Conservation (phyloP, 2,888 invertebrate genomes). For the Tipula unca region DNA sequence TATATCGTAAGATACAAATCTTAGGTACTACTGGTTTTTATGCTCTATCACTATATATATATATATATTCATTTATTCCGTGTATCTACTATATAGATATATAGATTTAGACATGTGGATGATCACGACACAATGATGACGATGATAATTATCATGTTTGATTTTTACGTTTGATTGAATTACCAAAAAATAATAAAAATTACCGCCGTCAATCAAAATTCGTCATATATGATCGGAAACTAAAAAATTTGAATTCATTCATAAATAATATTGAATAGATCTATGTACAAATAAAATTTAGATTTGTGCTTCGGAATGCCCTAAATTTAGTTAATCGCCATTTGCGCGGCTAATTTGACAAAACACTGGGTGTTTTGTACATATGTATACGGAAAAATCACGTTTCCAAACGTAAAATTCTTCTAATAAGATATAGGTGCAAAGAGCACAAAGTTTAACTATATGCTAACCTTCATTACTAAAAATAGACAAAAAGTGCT, state of each 20-base stretch:
- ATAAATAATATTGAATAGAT: neutral
- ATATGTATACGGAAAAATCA: too few species aligned
- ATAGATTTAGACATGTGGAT: neutral
- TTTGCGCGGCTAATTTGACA: too few species aligned
- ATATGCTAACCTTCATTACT: too few species aligned
- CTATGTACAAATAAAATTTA: too few species aligned
- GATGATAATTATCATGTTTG: neutral
- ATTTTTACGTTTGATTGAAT: neutral
- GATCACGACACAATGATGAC: neutral
- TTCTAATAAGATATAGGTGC: too few species aligned
- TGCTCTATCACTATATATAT: neutral
- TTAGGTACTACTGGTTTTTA: slow-evolving; percentile 2
- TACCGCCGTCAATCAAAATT: neutral
- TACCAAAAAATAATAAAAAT: neutral
- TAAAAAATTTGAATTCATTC: neutral
- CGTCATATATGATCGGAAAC: neutral
- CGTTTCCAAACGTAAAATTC: too few species aligned
- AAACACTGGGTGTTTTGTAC: too few species aligned
- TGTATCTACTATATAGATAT: neutral
- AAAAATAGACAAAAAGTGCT: too few species aligned
- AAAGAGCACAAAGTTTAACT: too few species aligned
- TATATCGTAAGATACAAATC: neutral
- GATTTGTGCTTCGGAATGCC: too few species aligned
- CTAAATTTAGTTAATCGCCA: too few species aligned
- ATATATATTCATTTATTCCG: neutral